These are phyloP conservation scores for Elegia similella DNA, from an alignment of 2,888 invertebrate genomes.

Conservation along the genomic window DNA sequence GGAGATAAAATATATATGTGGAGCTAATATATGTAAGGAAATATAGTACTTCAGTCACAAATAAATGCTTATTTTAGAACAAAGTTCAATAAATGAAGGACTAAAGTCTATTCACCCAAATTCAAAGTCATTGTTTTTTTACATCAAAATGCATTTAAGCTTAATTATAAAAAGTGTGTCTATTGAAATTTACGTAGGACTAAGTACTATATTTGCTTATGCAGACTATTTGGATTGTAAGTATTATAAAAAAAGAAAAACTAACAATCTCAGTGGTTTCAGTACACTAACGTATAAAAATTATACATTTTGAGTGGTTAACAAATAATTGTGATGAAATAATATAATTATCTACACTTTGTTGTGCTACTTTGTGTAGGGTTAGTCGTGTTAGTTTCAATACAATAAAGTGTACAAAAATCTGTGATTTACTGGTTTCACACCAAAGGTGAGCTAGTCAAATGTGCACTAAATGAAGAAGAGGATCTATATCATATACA, in stretches of 20 bases:
- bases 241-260: not conserved
- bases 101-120: too few species aligned
- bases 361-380: conserved; percentile 9
- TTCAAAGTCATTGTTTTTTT: too few species aligned
- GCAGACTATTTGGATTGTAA: not conserved
- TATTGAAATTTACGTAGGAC: too few species aligned
- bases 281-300: not conserved
- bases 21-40: not conserved
- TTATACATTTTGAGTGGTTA: conserved; percentile 2
- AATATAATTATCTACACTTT: conserved; percentile 11
- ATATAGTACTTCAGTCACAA: not conserved
- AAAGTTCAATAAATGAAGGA: too few species aligned
- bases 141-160: too few species aligned
- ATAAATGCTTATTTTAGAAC: not conserved
- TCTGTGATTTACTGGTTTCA: not conserved
- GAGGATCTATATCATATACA: too few species aligned
- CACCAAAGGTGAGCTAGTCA: not conserved
- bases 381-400: conserved; percentile 9
- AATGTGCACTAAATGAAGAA: not conserved
- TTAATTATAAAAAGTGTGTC: too few species aligned
- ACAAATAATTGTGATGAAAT: conserved; percentile 16
- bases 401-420: conserved; percentile 20
- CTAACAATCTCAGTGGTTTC: not conserved
- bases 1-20: not conserved
- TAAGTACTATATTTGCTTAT: not conserved